Evolutionary conservation across 2,888 invertebrate genomes (phyloP), one percentile per base, ranked within the genome.

Genomic region (Auanema sp.): DNA sequence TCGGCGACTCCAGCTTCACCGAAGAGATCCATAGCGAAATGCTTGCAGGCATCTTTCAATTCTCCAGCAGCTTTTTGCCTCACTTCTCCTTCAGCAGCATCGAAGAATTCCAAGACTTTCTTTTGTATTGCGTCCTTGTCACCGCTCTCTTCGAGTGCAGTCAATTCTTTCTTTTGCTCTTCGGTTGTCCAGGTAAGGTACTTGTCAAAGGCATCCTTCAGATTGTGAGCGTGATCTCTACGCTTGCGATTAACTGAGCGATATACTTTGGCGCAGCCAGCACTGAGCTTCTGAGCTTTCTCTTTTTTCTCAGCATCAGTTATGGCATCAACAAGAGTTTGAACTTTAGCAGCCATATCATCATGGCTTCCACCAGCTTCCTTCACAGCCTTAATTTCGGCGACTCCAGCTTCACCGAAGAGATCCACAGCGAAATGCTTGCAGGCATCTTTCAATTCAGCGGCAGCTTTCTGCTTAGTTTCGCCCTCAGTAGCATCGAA

Each of bases 401-500:
- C 59, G 6, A 69, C 64, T 33, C 71, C 69, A 2, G 69, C 74
- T n/a, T 73, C 71, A 14, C 78, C 78, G 25, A 78, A 76, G 41
- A 47, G 60, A 60, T 51, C 55, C 62, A 58, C 67, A 60, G 63
- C 63, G 60, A 44, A 68, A 60, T 63, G 63, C 44, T 62, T 71
- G 55, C 75, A 78, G 43, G 63, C 70, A 24, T 56, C 51, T 56
- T 67, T 61, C 44, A 67, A 57, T 53, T 67, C 59, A 12, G 47
- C 62, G 21, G 42, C 40, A 8, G 70, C 70, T 60, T 63, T 64
- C 44, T 24, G 52, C 53, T 62, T 57, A 50, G 51, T 44, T 10
- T 58, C 64, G 40, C 65, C 65, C 23, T 24, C 64, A 3, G 62
- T 16, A 1, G 18, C 53, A 11, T 57, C 60, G 60, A 53, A 70